Conservation (phyloP, 2,113 vertebrate genomes). For the Laticauda colubrina region DNA sequence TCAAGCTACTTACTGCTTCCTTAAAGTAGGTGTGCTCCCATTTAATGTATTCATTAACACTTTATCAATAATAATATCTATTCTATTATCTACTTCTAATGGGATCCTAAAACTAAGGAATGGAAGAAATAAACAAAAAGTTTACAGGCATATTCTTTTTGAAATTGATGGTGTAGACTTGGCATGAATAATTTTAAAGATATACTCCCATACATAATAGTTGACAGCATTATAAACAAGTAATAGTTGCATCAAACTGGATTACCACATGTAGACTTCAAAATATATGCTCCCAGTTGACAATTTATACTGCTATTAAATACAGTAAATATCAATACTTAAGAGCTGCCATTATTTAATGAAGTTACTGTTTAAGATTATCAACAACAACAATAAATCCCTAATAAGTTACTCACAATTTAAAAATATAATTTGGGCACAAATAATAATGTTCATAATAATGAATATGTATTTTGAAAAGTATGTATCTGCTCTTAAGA, state of each 20-base stretch:
- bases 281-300: background rate
- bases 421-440: background rate
- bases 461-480: background rate
- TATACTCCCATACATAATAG: background rate
- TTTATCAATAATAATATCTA: background rate
- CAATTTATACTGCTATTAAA: background rate
- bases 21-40: background rate
- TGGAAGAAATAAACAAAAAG: background rate
- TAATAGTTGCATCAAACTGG: background rate
- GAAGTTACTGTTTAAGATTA: background rate
- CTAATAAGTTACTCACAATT: background rate
- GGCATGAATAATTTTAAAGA: background rate
- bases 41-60: background rate
- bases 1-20: conserved; percentile 6
- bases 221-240: background rate
- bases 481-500: background rate
- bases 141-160: background rate
- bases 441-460: background rate
- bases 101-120: background rate
- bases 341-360: background rate
- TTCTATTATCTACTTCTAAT: too few species aligned
- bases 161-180: background rate
- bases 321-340: background rate
- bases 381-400: background rate
- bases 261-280: background rate